Base-by-base conservation (phyloP, 1,140 invertebrate species). In the Heliconius hewitsoni region DNA sequence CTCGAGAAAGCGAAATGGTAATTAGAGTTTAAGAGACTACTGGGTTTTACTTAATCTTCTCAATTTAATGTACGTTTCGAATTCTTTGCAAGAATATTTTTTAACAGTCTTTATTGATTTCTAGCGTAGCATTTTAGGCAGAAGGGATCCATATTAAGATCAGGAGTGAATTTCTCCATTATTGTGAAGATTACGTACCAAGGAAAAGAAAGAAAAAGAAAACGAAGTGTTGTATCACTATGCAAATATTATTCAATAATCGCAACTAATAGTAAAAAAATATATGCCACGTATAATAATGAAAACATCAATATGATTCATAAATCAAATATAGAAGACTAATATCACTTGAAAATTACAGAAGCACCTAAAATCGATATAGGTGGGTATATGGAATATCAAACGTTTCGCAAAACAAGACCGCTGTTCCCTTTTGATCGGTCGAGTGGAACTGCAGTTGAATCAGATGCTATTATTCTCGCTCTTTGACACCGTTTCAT, bases 371-470 rank as follows among this genome's bases (percentile, higher is more conserved):
- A 57, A 57, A 57, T 57, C n/a, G 55, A 57, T 23, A 37, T 34
- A 0, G 5, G 4, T 34, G 34, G 34, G 34, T 34, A 57, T 57
- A 57, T 74, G 73, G 37, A 72, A 75, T 79, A 75, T 74, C 73
- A 74, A 73, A 46, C 78, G 70, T 71, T 79, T 71, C 60, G 78
- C 50, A 79, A 75, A 79, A 72, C 78, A 79, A 60, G 74, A 55
- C 19, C 73, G 78, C 74, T 75, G 78, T 60, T 79, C 74, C 73
- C 78, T 75, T 79, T 79, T 79, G 78, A 79, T 55, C 78, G 78
- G 73, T 74, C 73, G 73, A 71, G 73, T 75, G 78, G 73, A 79
- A 79, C 34, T 34, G 39, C 73, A 79, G 66, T 75, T 55, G 73
- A 76, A 79, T 79, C 78, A 75, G 50, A 73, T 71, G 73, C 78